Percentiles rank a stretch among this genome's conserved stretches.
phyloP scores from a whole-genome alignment of 2,888 invertebrate genomes.

The Zootermopsis nevadensis region DNA sequence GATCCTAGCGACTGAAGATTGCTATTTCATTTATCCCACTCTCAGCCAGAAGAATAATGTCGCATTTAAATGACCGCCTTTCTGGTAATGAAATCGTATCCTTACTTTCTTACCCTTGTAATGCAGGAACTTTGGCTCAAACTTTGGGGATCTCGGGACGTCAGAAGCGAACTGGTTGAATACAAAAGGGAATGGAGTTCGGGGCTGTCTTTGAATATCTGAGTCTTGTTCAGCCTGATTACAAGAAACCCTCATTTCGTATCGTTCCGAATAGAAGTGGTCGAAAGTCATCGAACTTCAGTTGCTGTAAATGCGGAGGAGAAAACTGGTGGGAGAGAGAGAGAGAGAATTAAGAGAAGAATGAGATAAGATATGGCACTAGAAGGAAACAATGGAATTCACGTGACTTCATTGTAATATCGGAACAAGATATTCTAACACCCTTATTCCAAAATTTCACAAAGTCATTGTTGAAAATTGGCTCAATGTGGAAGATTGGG shows the following conservation, averaged over 20 bases:
- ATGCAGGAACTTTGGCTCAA: not conserved
- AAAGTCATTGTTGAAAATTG: constrained; percentile 6
- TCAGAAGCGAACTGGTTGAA: constrained; percentile 3
- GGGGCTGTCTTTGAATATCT: not conserved
- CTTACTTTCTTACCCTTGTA: not conserved
- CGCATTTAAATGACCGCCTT: too few species aligned
- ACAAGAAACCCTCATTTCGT: constrained; percentile 20
- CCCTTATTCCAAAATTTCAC: not conserved
- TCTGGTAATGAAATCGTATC: not conserved
- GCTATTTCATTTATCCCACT: too few species aligned
- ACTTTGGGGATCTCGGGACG: not conserved
- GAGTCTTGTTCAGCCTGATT: not conserved
- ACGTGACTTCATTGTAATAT: constrained; percentile 8
- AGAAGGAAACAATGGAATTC: not conserved
- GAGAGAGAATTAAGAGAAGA: not conserved
- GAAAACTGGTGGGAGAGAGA: not conserved
- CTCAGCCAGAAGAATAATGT: too few species aligned
- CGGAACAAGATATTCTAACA: not conserved
- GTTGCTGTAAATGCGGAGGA: not conserved
- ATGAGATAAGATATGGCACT: not conserved
- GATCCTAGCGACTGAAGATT: too few species aligned
- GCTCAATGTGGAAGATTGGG: not conserved
- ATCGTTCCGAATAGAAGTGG: constrained; percentile 12
- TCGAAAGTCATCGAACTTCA: constrained; percentile 24
- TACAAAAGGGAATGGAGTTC: not conserved